A percentile compares a stretch with the other conserved stretches of the same genome.
These are phyloP conservation scores for Scaptomyza pallida DNA, from an alignment of 1,140 invertebrate species.

Conservation along the genomic window DNA sequence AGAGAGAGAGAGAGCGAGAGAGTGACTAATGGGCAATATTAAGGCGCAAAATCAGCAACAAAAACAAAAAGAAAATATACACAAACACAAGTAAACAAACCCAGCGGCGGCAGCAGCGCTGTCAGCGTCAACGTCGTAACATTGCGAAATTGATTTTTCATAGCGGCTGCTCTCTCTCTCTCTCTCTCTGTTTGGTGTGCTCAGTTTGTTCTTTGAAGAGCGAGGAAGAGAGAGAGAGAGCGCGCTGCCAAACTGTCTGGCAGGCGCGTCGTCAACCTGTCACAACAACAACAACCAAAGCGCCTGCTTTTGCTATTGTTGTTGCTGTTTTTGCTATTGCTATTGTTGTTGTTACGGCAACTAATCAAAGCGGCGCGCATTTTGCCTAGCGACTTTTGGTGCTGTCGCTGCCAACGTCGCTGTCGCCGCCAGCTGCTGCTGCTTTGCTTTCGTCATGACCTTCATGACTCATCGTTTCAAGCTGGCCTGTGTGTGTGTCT, in stretches of 20 bases:
- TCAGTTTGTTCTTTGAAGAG: too few relatives aligned
- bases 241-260: constrained; percentile 75
- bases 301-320: constrained; percentile 2
- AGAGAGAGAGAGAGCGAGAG: constrained; percentile 16
- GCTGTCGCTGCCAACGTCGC: constrained; percentile 36
- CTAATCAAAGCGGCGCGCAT: constrained; percentile 74
- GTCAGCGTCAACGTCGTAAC: constrained; percentile 64
- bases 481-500: constrained; percentile 2
- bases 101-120: constrained; percentile 21
- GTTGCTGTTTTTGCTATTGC: not conserved
- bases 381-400: constrained; percentile 68
- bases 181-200: not conserved
- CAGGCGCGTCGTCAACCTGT: constrained; percentile 71
- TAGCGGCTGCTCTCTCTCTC: constrained; percentile 46
- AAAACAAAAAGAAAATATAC: constrained; percentile 43
- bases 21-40: constrained; percentile 41
- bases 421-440: constrained; percentile 20
- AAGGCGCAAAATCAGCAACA: constrained; percentile 38
- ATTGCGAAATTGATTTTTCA: constrained; percentile 83
- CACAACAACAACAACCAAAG: constrained; percentile 51
- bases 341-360: constrained; percentile 31
- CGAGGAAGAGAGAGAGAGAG: constrained; percentile 49
- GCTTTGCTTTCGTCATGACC: constrained; percentile 83
- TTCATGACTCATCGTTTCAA: constrained; percentile 83
- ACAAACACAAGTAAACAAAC: constrained; percentile 49